These are phyloP conservation scores for Torymus aiolomorphi DNA, from an alignment of 2,888 invertebrate species.

Conservation along the genomic window DNA sequence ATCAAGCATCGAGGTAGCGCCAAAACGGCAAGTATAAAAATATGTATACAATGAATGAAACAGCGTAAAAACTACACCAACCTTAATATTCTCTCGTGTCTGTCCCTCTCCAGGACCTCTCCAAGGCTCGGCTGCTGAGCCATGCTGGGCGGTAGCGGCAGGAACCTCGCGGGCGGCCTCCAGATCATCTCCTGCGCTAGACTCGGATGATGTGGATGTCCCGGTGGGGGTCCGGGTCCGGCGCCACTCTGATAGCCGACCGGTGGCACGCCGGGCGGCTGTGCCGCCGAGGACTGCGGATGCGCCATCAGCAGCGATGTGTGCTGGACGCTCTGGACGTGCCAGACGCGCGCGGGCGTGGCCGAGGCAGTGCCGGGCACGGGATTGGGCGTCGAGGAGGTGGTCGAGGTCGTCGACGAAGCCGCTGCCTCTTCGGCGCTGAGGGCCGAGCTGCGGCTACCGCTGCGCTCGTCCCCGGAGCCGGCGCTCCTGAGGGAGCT, in stretches of 20 bases:
- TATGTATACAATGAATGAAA: no score
- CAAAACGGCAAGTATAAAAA: no score
- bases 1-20: no score
- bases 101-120: conserved; percentile 79
- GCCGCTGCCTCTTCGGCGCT: conserved; percentile 81
- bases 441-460: conserved; percentile 85
- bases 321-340: conserved; percentile 81
- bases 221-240: conserved; percentile 61
- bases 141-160: conserved; percentile 78
- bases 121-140: conserved; percentile 76
- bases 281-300: conserved; percentile 73
- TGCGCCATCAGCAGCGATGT: conserved; percentile 80
- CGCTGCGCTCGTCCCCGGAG: conserved; percentile 85
- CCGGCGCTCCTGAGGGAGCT: conserved; percentile 85
- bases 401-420: conserved; percentile 72
- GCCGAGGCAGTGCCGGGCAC: conserved; percentile 50
- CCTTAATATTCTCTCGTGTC: conserved; percentile 83
- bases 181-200: conserved; percentile 74
- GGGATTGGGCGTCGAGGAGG: conserved; percentile 58
- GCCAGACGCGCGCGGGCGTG: conserved; percentile 72
- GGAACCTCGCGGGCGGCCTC: conserved; percentile 74
- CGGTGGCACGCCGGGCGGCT: conserved; percentile 69
- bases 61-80: conserved; percentile 71
- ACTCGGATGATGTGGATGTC: conserved; percentile 66
- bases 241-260: conserved; percentile 68